Evolutionary conservation across 2,888 invertebrate genomes (phyloP), one percentile per base, ranked within the genome.

Genomic region (Cyclophora punctaria): DNA sequence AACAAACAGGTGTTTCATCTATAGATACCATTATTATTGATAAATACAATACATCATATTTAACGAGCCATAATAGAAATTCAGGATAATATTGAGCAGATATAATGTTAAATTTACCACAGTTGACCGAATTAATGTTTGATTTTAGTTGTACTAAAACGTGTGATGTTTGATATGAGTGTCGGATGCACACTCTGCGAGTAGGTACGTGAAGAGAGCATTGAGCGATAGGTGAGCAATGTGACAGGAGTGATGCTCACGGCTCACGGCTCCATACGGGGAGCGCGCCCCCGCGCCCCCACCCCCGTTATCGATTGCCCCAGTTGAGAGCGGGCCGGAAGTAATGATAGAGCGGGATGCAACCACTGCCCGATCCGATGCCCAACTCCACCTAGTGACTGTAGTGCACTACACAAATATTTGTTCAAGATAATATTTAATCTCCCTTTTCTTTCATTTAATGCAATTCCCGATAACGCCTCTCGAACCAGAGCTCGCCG

Each of bases 221-320:
- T 48, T 55, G 53, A 56, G 59, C 55, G 57, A 61, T 55, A 59
- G 60, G 75, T 77, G 78, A 81, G 82, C 80, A 81, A 80, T 78
- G 81, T 83, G 81, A 89, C 83, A 82, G 82, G 84, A 86, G 82
- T 86, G 83, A 85, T 83, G 83, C 81, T 80, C 78, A 73, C 71
- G 67, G 69, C 81, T 80, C 78, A 73, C 71, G 67, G 69, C 71
- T 69, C 64, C 66, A 65, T 66, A 71, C 66, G 64, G 67, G 66
- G 67, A 37, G 67, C 56, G 73, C 75, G 65, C 65, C 64, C 69
- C 67, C 72, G 70, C 69, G 57, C 69, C 58, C 37, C 37, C 20
- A 57, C 73, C 73, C 79, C 70, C 77, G 71, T 75, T 90, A 91
- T 91, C 90, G 91, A 91, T 91, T 90, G 91, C 89, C 91, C 91